Conservation (phyloP, 2,888 invertebrate genomes). For the Druceiella hillmani region DNA sequence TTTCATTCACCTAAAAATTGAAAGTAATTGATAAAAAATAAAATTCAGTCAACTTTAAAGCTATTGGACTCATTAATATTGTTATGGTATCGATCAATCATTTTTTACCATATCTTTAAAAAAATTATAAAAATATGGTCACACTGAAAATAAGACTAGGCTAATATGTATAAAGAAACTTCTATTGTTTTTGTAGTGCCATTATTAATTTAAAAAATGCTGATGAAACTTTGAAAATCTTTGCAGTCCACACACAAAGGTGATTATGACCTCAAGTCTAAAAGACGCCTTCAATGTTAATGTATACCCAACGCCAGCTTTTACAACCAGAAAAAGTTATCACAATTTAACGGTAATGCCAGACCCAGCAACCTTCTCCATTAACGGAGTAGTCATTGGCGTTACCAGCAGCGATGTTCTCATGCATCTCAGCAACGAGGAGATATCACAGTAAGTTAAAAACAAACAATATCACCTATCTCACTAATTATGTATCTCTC, state of each 20-base stretch:
- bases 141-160: too few relatives aligned
- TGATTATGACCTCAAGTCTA: conserved; percentile 70
- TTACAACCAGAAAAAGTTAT: conserved; percentile 49
- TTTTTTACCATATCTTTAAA: too few relatives aligned
- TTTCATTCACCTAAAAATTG: too few relatives aligned
- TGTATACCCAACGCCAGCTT: conserved; percentile 82
- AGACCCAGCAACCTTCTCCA: conserved; percentile 75
- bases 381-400: conserved; percentile 73
- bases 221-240: not conserved
- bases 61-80: too few relatives aligned
- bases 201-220: conserved; percentile 14
- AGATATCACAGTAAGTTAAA: conserved; percentile 70
- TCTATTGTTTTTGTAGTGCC: conserved; percentile 7
- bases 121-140: too few relatives aligned
- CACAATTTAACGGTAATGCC: conserved; percentile 64
- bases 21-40: too few relatives aligned
- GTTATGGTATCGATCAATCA: too few relatives aligned
- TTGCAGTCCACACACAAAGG: conserved; percentile 58
- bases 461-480: too few relatives aligned
- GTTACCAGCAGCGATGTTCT: conserved; percentile 79
- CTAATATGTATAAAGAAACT: too few relatives aligned
- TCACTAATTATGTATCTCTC: too few relatives aligned
- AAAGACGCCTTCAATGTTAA: conserved; percentile 74
- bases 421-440: conserved; percentile 76
- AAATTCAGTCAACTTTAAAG: too few relatives aligned